Evolutionary conservation across 2,113 vertebrate species (phyloP).

Genomic region (Bubo bubo): DNA sequence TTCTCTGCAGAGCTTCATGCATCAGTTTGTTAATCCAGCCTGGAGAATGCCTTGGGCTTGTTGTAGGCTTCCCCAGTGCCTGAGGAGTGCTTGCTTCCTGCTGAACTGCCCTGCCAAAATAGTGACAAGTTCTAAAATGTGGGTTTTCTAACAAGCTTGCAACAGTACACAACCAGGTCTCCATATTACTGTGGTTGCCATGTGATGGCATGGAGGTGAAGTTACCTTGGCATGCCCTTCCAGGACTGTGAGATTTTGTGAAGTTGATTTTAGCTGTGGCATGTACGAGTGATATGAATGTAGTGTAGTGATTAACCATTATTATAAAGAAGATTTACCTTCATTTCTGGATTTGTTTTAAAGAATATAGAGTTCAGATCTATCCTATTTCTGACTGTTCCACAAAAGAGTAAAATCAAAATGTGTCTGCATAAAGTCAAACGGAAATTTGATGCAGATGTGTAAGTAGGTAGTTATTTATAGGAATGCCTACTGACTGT

Average conservation of each 20-base stretch:
- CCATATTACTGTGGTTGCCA: rapidly evolving
- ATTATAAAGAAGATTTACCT: background rate
- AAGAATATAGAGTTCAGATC: background rate
- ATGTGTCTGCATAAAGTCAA: background rate
- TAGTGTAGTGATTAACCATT: background rate
- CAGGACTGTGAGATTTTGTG: background rate
- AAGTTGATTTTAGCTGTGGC: background rate
- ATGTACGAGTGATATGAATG: background rate
- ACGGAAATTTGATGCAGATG: background rate
- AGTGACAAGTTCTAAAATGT: background rate
- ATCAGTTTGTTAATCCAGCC: background rate
- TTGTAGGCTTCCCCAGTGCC: background rate
- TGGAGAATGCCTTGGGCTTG: rapidly evolving
- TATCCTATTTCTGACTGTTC: background rate
- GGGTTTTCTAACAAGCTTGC: background rate
- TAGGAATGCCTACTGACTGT: background rate
- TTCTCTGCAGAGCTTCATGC: background rate
- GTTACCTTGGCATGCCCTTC: background rate
- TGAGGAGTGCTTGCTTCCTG: rapidly evolving
- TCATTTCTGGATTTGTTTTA: background rate
- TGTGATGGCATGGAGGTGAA: background rate
- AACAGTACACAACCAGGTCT: background rate
- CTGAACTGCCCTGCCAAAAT: background rate
- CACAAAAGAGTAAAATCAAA: background rate
- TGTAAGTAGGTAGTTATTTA: background rate